Evolutionary conservation across 2,888 invertebrate species (phyloP), one percentile per base, ranked within the genome.

Genomic region (Elysia crispata): DNA sequence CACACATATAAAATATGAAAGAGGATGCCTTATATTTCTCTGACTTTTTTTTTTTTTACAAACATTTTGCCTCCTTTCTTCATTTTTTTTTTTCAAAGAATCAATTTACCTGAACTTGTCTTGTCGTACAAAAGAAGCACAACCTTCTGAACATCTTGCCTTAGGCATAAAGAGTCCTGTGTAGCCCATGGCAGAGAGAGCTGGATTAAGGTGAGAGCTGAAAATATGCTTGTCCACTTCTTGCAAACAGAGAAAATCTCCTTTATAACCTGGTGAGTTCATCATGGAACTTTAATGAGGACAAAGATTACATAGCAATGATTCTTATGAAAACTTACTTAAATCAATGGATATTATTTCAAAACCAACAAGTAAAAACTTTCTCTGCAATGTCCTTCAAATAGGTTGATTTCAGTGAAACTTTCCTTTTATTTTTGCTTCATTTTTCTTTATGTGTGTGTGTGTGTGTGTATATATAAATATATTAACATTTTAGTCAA

Each of bases 171-270:
- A 84, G 8, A 86, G 57, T 6, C 91, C 90, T 6, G 84, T 82
- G 95, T 79, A 94, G 18, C 94, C 94, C 62, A 94, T 88, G 1
- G 91, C 88, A 25, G 92, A 90, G 18, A 97, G 92, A 49, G 95
- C 92, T 1, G 95, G 94, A 62, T 91, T 87, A 33, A 97, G 93
- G 88, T 95, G 95, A 83, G 86, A 81, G 0, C 83, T 75, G 79
- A 95, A 97, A 70, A 97, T 93, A 92, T 95, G 96, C 18, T 91
- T 91, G 91, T 98, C 98, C 0, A 98, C 97, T 94, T 98, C 98
- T 94, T 98, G 98, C 20, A 98, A 93, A 87, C 98, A 98, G 76
- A 97, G 93, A 75, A 98, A 93, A 91, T 98, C 98, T 60, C 95
- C 95, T 93, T 98, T 96, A 90, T 97, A 98, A n/a, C 97, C 97